A percentile compares a stretch with the other conserved stretches of the same genome.
phyloP scores from a whole-genome alignment of 1,140 invertebrate genomes.

The Drosophila lini region DNA sequence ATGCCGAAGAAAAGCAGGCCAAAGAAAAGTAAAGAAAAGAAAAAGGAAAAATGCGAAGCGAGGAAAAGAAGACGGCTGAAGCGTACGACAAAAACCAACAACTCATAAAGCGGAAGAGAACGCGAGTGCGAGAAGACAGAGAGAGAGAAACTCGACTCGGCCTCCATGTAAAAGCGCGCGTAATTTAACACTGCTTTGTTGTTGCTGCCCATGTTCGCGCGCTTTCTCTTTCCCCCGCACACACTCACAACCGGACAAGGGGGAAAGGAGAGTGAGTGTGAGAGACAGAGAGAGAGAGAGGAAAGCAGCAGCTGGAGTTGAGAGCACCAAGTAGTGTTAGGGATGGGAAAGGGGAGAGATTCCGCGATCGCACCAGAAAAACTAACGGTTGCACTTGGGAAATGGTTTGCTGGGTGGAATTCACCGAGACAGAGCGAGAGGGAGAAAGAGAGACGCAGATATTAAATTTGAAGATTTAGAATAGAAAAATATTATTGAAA shows the following conservation, averaged over 20 bases:
- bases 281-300: neutral
- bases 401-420: conserved; percentile 19
- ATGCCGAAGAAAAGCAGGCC: conserved; percentile 43
- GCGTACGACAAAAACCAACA: conserved; percentile 24
- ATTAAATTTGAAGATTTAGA: neutral
- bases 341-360: neutral
- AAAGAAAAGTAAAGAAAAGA: conserved; percentile 13
- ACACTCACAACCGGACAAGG: neutral
- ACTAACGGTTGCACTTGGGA: conserved; percentile 4
- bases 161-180: conserved; percentile 71
- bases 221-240: conserved; percentile 69
- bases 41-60: conserved; percentile 39
- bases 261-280: neutral
- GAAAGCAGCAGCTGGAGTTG: conserved; percentile 14
- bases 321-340: neutral
- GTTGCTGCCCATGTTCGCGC: conserved; percentile 46
- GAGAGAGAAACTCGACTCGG: conserved; percentile 38
- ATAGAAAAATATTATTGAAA: neutral
- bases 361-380: conserved; percentile 16
- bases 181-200: conserved; percentile 73
- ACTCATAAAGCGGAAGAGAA: conserved; percentile 18
- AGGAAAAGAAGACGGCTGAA: conserved; percentile 5
- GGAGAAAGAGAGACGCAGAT: neutral
- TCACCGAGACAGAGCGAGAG: conserved; percentile 11
- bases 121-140: neutral